These are phyloP conservation scores for Yasuhikotakia modesta DNA, from an alignment of 2,797 vertebrate species.

Conservation along the genomic window DNA sequence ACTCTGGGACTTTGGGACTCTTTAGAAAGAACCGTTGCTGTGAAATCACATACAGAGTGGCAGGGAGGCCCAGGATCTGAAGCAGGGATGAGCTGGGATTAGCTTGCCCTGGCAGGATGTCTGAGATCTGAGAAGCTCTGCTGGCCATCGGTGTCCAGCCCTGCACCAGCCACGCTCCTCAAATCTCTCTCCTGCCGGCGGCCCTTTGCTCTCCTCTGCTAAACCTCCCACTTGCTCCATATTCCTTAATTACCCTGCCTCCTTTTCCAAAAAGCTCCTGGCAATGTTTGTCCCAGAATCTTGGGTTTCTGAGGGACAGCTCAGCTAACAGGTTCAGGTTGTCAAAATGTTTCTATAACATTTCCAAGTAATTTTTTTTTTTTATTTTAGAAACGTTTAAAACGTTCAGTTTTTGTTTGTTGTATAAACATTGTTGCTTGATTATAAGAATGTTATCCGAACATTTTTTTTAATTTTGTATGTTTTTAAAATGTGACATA, in stretches of 20 bases:
- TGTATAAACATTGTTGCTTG: no score
- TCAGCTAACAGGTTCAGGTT: not conserved
- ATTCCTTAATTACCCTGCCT: constrained; percentile 57
- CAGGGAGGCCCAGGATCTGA: constrained; percentile 72
- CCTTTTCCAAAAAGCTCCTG: constrained; percentile 52
- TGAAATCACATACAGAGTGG: constrained; percentile 79
- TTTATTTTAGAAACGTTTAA: no score
- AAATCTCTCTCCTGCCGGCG: constrained; percentile 59
- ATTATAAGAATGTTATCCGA: no score
- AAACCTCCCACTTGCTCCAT: constrained; percentile 47
- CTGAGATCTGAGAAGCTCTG: constrained; percentile 77
- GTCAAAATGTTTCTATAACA: no score
- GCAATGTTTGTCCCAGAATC: constrained; percentile 60
- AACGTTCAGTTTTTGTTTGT: no score
- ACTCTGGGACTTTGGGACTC: constrained; percentile 68
- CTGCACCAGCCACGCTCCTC: constrained; percentile 49
- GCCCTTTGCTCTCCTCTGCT: constrained; percentile 36
- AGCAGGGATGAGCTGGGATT: constrained; percentile 80
- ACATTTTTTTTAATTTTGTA: no score
- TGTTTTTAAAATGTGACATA: no score
- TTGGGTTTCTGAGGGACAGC: constrained; percentile 10
- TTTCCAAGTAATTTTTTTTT: no score
- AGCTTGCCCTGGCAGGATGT: constrained; percentile 72
- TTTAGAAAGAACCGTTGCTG: constrained; percentile 68
- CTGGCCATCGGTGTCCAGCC: constrained; percentile 70